Evolutionary conservation across 2,888 invertebrate genomes (phyloP).

Genomic region (Drosophila robusta): DNA sequence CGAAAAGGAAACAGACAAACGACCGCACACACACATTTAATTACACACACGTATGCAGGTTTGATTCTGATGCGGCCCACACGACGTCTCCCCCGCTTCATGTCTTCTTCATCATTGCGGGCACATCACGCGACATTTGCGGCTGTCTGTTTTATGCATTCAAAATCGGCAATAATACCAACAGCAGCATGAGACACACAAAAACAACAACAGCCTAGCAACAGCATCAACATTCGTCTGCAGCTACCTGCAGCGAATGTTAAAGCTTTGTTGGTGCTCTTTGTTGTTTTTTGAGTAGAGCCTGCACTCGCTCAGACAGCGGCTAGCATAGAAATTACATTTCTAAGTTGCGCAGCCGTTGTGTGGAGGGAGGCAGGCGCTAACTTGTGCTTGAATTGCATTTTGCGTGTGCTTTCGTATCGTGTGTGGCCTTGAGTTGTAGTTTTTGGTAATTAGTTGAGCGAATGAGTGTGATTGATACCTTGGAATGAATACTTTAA

Average conservation of each 20-base stretch:
- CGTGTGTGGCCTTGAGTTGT: conserved; percentile 36
- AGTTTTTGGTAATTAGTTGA: conserved; percentile 9
- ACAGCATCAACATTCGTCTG: conserved; percentile 58
- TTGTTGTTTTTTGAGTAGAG: conserved; percentile 23
- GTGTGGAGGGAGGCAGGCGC: not conserved
- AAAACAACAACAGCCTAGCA: conserved; percentile 55
- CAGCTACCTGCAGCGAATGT: conserved; percentile 23
- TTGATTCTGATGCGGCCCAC: conserved; percentile 34
- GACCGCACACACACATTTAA: conserved; percentile 63
- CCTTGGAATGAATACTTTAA: conserved; percentile 28
- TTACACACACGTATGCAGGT: conserved; percentile 47
- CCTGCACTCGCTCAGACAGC: conserved; percentile 8
- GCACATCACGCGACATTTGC: conserved; percentile 67
- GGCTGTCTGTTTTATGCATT: conserved; percentile 63
- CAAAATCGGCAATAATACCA: conserved; percentile 43
- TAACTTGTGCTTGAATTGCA: conserved; percentile 22
- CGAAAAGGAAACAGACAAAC: conserved; percentile 63
- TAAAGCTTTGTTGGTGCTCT: conserved; percentile 36
- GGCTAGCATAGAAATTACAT: conserved; percentile 21
- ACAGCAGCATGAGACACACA: conserved; percentile 35
- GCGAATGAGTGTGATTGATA: conserved; percentile 21
- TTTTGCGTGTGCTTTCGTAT: not conserved
- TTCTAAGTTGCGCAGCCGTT: conserved; percentile 2
- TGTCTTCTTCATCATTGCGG: conserved; percentile 11
- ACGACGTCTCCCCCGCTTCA: conserved; percentile 5